Percentiles rank a stretch among this genome's conserved stretches.
phyloP scores from a whole-genome alignment of 2,888 invertebrate genomes.

The Caenorhabditis sp. region DNA sequence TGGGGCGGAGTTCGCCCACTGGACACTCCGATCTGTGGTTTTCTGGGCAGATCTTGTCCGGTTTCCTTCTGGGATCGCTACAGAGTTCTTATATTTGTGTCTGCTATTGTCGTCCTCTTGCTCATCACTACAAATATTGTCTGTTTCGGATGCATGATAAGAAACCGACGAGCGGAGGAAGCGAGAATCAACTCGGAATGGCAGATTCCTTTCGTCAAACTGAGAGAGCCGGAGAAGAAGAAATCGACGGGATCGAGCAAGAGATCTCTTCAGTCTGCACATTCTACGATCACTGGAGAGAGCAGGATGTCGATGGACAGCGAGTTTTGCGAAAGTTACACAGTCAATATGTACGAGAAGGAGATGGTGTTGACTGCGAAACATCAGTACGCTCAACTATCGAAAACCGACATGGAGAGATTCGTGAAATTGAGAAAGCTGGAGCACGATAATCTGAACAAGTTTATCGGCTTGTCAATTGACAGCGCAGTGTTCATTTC shows the following conservation, averaged over 20 bases:
- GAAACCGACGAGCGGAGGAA: slow-evolving; percentile 36
- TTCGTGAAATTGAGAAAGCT: slow-evolving; percentile 35
- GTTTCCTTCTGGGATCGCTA: slow-evolving; percentile 59
- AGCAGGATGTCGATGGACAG: slow-evolving; percentile 19
- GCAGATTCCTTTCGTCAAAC: slow-evolving; percentile 50
- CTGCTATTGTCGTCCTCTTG: slow-evolving; percentile 27
- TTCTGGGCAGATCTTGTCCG: slow-evolving; percentile 53
- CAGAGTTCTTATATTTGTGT: slow-evolving; percentile 49
- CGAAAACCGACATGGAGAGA: slow-evolving; percentile 35
- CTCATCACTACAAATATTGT: slow-evolving; percentile 21
- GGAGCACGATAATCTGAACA: slow-evolving; percentile 62
- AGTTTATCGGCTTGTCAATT: slow-evolving; percentile 73
- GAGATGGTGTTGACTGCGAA: slow-evolving; percentile 58
- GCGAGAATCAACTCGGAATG: slow-evolving; percentile 60
- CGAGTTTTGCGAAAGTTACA: slow-evolving; percentile 43
- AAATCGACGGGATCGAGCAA: slow-evolving; percentile 2
- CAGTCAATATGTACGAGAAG: slow-evolving; percentile 47
- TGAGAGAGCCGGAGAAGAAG: slow-evolving; percentile 37
- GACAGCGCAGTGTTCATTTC: slow-evolving; percentile 67
- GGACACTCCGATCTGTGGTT: slow-evolving; percentile 60
- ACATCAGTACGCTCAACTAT: slow-evolving; percentile 28
- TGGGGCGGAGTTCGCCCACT: slow-evolving; percentile 37
- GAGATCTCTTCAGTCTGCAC: slow-evolving; percentile 23
- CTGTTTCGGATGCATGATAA: slow-evolving; percentile 12
- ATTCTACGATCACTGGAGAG: slow-evolving; percentile 7